Conservation (phyloP, 2,797 vertebrate genomes). For the Prionace glauca region DNA sequence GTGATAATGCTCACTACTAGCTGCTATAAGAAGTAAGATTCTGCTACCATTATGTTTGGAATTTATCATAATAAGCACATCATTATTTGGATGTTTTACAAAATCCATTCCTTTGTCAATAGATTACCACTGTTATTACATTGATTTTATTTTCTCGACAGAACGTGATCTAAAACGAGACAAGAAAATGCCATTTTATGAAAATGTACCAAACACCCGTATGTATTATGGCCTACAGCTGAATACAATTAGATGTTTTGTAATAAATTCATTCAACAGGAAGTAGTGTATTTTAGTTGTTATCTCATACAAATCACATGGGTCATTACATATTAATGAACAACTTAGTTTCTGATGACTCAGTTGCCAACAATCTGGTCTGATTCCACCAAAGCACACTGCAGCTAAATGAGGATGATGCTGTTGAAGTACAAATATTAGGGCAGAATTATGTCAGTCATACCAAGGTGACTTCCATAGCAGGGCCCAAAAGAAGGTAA, state of each 20-base stretch:
- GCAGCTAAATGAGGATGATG: not conserved
- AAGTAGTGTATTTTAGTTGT: not conserved
- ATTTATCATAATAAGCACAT: not conserved
- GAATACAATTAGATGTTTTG: not conserved
- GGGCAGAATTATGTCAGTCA: not conserved
- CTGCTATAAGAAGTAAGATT: not conserved
- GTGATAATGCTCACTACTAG: not conserved
- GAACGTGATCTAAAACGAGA: not conserved
- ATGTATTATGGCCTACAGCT: not conserved
- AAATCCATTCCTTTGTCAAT: not conserved
- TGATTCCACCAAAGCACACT: not conserved
- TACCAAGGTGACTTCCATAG: not conserved
- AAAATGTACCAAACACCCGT: not conserved
- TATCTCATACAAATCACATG: not conserved
- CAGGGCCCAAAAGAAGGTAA: not conserved
- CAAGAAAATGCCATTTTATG: not conserved
- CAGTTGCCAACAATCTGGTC: not conserved
- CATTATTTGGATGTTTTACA: not conserved
- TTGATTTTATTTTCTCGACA: not conserved
- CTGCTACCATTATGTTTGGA: not conserved
- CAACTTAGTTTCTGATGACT: not conserved
- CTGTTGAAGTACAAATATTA: not conserved
- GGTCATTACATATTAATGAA: not conserved
- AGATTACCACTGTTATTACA: not conserved
- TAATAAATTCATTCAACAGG: not conserved